Base-by-base conservation (phyloP, 2,888 invertebrate genomes). In the Meiosimyza platycephala region DNA sequence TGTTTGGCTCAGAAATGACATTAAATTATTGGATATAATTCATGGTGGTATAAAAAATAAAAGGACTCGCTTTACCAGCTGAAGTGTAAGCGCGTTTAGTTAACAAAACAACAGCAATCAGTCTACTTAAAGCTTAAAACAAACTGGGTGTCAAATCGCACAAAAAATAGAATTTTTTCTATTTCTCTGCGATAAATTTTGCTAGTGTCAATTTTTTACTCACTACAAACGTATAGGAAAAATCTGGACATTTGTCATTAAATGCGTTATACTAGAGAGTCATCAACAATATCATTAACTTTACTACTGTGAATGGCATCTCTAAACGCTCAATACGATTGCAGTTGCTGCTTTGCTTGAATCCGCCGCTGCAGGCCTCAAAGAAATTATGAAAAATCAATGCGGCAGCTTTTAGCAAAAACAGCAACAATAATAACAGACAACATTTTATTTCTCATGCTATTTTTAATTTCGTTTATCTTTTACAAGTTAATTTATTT, bases 61-160 rank as follows among this genome's bases (percentile, higher is more conserved):
- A 54, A 40, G 13, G 18, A 18, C 55, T 48, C 47, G 33, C 57
- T n/a, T 54, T 12, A 57, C 18, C 57, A 55, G 22, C 67, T 67
- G n/a, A 55, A 40, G 40, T 67, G 67, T 57, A 47, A 48, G 67
- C 55, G 16, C 67, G 16, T 9, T 54, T 47, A 28, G 7, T 66
- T 48, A 50, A 40, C 18, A 18, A 40, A 6, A 15, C 18, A 63
- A 63, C 48, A 40, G 33, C 54, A 66, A 22, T 48, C 28, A 66
- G 52, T 18, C 48, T n/a, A 54, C 15, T n/a, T n/a, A n/a, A n/a
- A n/a, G n/a, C n/a, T n/a, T n/a, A n/a, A n/a, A n/a, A n/a, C n/a
- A n/a, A n/a, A n/a, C n/a, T n/a, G n/a, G n/a, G n/a, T n/a, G n/a
- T n/a, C n/a, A n/a, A n/a, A n/a, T n/a, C n/a, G n/a, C n/a, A n/a